These are phyloP conservation scores for Ips nitidus DNA, from an alignment of 1,140 invertebrate species.

Conservation along the genomic window DNA sequence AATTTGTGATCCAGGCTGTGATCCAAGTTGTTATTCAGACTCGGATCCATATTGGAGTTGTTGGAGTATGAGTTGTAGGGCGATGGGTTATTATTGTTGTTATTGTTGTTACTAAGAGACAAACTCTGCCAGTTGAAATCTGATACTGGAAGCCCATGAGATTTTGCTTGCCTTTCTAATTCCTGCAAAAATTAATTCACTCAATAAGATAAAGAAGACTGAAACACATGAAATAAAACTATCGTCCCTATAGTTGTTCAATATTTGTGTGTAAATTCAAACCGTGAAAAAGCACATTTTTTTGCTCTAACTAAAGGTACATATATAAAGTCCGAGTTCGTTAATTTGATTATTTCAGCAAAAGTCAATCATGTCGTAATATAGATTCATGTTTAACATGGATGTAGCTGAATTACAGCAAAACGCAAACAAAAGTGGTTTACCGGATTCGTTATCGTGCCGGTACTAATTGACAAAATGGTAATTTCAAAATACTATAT, in stretches of 20 bases:
- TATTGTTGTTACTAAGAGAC: conserved; percentile 31
- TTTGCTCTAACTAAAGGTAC: conserved; percentile 3
- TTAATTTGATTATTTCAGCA: conserved; percentile 18
- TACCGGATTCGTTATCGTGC: conserved; percentile 15
- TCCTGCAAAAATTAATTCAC: conserved; percentile 56
- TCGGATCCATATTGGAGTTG: conserved; percentile 24
- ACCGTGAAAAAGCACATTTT: no score
- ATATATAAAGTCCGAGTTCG: conserved; percentile 8
- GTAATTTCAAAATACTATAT: conserved; percentile 22
- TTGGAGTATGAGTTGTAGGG: conserved; percentile 47
- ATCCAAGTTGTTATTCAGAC: conserved; percentile 33
- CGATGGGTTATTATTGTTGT: conserved; percentile 21
- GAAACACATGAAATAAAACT: not conserved
- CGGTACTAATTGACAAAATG: conserved; percentile 17
- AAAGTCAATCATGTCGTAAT: conserved; percentile 15
- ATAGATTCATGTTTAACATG: conserved; percentile 4
- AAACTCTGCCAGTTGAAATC: conserved; percentile 59
- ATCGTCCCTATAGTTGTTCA: no score
- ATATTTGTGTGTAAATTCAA: no score
- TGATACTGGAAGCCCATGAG: conserved; percentile 66
- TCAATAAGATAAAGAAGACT: not conserved
- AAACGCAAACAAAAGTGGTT: conserved; percentile 20
- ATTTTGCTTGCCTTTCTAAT: conserved; percentile 69
- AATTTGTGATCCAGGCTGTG: conserved; percentile 39
- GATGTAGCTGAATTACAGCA: conserved; percentile 12